phyloP scores from a whole-genome alignment of 2,797 vertebrate species.

The Harpagifer antarcticus region DNA sequence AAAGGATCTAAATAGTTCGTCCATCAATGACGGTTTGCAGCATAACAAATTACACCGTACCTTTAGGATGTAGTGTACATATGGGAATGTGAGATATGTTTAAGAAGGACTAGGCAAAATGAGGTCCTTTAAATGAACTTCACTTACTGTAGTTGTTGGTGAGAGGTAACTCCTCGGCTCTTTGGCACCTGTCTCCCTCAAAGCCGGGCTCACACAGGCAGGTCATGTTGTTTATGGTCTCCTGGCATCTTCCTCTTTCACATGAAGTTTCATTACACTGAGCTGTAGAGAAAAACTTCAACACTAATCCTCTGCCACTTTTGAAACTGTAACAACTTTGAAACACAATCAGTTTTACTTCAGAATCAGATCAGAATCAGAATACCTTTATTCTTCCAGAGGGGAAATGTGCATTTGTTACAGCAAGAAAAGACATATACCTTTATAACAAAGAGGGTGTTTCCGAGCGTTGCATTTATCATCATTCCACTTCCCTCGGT shows the following conservation, averaged over 20 bases:
- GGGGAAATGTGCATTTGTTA: no score
- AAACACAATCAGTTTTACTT: background rate
- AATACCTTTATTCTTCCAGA: no score
- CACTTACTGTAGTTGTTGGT: background rate
- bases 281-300: conserved; percentile 57
- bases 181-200: conserved; percentile 72
- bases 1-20: no score
- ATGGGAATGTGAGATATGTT: background rate
- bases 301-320: background rate
- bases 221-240: conserved; percentile 72
- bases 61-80: no score
- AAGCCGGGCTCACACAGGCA: conserved; percentile 80
- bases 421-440: conserved; percentile 52
- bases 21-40: no score
- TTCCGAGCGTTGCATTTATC: conserved; percentile 59
- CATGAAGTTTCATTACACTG: conserved; percentile 76
- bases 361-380: no score
- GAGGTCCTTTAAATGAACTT: background rate
- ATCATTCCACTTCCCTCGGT: conserved; percentile 84
- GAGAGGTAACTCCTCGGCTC: conserved; percentile 55
- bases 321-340: background rate
- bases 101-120: background rate
- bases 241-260: conserved; percentile 72
- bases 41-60: no score
- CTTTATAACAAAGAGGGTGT: conserved; percentile 75